These are phyloP conservation scores for Ophraella communa DNA, from an alignment of 2,888 invertebrate genomes.

Conservation along the genomic window DNA sequence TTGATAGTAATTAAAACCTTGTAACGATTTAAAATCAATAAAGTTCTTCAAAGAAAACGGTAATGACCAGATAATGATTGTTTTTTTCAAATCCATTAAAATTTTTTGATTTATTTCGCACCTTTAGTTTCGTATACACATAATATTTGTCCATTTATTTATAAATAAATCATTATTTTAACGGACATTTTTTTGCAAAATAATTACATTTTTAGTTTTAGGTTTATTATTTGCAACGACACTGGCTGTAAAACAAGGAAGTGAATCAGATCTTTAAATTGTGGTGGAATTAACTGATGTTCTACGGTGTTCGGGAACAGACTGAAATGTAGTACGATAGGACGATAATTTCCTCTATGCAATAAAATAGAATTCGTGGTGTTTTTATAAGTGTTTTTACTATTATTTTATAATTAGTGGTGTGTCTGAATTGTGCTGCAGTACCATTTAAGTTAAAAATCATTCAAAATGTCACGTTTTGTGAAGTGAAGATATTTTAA, in stretches of 20 bases:
- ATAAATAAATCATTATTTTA: too few relatives aligned
- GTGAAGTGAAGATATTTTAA: background rate
- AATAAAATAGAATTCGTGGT: slow-evolving; percentile 13
- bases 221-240: background rate
- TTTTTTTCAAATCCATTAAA: too few relatives aligned
- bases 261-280: background rate
- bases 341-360: slow-evolving; percentile 4
- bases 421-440: background rate
- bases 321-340: slow-evolving; percentile 8
- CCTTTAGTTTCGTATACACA: too few relatives aligned
- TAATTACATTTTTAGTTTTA: too few relatives aligned
- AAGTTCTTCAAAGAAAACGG: too few relatives aligned
- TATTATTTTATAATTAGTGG: background rate
- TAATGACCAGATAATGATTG: too few relatives aligned
- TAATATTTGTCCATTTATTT: too few relatives aligned
- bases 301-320: slow-evolving; percentile 10
- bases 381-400: slow-evolving; percentile 15
- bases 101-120: too few relatives aligned
- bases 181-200: too few relatives aligned
- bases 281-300: slow-evolving; percentile 17
- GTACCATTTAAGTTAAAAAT: background rate
- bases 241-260: background rate
- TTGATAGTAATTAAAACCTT: too few relatives aligned
- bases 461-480: background rate
- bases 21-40: too few relatives aligned